Conservation (phyloP, 1,140 invertebrate species). For the Drosophila biarmipes region DNA sequence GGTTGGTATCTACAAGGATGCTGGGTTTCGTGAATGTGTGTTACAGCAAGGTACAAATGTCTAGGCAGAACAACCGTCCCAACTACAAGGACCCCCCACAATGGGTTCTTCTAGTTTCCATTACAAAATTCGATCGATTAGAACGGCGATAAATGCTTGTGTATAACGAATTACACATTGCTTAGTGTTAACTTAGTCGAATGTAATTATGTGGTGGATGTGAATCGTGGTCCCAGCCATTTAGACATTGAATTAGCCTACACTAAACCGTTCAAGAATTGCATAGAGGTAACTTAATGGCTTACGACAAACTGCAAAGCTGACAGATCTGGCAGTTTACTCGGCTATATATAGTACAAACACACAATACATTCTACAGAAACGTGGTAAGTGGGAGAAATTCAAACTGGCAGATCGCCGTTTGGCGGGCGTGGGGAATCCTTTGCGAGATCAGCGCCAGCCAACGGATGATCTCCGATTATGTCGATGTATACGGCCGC, state of each 20-base stretch:
- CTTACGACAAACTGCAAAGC: slow-evolving; percentile 21
- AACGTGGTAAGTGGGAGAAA: slow-evolving; percentile 7
- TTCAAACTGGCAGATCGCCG: slow-evolving; percentile 19
- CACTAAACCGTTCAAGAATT: slow-evolving; percentile 24
- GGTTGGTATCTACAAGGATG: slow-evolving; percentile 29
- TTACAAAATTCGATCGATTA: slow-evolving; percentile 31
- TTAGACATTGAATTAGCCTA: slow-evolving; percentile 10
- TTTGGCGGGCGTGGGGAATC: slow-evolving; percentile 17
- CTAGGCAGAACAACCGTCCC: not conserved
- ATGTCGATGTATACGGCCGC: slow-evolving; percentile 46
- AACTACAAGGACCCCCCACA: slow-evolving; percentile 4
- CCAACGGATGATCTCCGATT: slow-evolving; percentile 41
- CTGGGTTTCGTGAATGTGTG: slow-evolving; percentile 19
- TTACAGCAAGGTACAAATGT: slow-evolving; percentile 25
- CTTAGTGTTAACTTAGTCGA: slow-evolving; percentile 22
- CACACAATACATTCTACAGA: slow-evolving; percentile 16
- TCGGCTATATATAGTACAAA: slow-evolving; percentile 35
- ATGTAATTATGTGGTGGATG: slow-evolving; percentile 11
- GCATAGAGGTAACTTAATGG: slow-evolving; percentile 44
- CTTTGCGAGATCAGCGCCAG: slow-evolving; percentile 18
- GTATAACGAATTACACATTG: slow-evolving; percentile 8
- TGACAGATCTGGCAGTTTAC: slow-evolving; percentile 41
- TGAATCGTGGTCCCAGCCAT: slow-evolving; percentile 35
- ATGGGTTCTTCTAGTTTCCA: slow-evolving; percentile 13
- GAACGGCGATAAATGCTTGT: slow-evolving; percentile 32